Conservation (phyloP, 2,113 vertebrate genomes). For the Oreochromis tanganicae region DNA sequence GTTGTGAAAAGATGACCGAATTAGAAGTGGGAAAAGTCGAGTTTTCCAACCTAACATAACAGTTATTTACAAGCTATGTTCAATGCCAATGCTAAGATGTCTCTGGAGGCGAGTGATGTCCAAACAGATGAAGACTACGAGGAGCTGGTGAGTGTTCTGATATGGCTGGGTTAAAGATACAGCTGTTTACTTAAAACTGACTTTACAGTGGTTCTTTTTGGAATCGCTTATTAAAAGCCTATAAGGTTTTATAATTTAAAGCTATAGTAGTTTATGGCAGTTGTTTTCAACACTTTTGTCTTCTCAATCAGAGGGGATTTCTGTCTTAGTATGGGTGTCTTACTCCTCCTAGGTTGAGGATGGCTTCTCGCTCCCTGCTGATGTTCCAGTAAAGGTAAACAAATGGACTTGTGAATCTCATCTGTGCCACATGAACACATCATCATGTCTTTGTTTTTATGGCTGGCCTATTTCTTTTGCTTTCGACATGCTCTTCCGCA, state of each 20-base stretch:
- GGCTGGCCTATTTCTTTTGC: not conserved
- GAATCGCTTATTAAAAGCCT: not conserved
- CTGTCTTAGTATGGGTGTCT: not conserved
- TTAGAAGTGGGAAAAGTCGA: not conserved
- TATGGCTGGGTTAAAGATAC: not conserved
- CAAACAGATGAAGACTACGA: conserved; percentile 69
- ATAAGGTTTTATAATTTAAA: not conserved
- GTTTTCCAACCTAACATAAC: conserved; percentile 11
- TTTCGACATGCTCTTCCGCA: not conserved
- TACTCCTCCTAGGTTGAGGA: conserved; percentile 74
- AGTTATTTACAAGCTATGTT: not conserved
- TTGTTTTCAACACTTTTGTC: not conserved
- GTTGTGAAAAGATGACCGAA: not conserved
- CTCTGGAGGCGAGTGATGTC: conserved; percentile 58
- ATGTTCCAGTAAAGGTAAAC: conserved; percentile 77
- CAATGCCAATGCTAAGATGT: conserved; percentile 35
- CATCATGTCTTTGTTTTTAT: not conserved
- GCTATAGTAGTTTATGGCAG: not conserved
- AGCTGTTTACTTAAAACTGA: not conserved
- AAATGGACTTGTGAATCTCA: not conserved
- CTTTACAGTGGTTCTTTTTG: not conserved
- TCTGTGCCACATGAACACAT: not conserved
- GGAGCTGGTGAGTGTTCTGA: conserved; percentile 59
- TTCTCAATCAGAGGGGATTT: not conserved
- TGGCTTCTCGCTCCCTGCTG: conserved; percentile 71